phyloP scores from a whole-genome alignment of 2,797 vertebrate species.

The Tauraco hartlaubi region DNA sequence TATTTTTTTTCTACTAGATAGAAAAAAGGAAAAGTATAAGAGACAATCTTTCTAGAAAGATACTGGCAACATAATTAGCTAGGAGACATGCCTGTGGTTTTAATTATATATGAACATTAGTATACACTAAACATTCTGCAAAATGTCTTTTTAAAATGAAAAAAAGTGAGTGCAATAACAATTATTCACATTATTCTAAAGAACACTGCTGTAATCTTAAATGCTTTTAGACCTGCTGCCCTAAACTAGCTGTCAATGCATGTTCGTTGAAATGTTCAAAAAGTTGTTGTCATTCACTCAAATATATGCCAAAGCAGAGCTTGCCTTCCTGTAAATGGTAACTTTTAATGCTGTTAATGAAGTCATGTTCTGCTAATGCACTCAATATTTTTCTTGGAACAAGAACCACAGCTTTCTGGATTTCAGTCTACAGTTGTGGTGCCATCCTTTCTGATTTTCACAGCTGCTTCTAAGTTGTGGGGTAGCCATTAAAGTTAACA shows the following conservation, averaged over 20 bases:
- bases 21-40: not conserved
- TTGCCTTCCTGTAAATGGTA: constrained; percentile 36
- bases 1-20: not conserved
- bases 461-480: constrained; percentile 24
- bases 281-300: not conserved
- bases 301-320: not conserved
- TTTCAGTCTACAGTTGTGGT: constrained; percentile 19
- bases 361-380: constrained; percentile 65
- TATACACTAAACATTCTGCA: not conserved
- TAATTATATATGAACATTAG: not conserved
- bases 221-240: constrained; percentile 5
- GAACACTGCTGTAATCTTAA: not conserved
- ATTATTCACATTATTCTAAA: not conserved
- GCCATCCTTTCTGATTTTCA: constrained; percentile 31
- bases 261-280: not conserved
- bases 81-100: not conserved
- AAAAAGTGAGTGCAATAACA: not conserved
- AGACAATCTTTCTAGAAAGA: not conserved
- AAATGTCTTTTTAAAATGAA: not conserved
- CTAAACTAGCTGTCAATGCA: not conserved
- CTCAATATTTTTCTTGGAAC: constrained; percentile 40
- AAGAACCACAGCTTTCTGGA: not conserved
- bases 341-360: constrained; percentile 58
- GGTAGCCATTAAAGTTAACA: constrained; percentile 56
- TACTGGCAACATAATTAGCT: not conserved